Base-by-base conservation (phyloP, 2,888 invertebrate species). In the Lepidochrysops patricia region DNA sequence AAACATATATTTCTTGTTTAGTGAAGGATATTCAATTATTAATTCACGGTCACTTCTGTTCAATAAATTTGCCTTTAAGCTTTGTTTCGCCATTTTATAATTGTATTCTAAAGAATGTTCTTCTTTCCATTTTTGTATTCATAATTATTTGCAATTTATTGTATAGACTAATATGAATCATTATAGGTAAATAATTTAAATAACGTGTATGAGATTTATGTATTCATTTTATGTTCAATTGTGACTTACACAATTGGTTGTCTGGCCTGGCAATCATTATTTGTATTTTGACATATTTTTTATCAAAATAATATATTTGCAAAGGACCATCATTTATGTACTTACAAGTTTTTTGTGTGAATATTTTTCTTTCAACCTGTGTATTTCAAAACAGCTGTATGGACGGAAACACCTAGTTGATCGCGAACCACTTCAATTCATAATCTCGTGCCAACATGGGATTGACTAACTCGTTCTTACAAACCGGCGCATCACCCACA, bases 371-470 rank as follows among this genome's bases (percentile, higher is more conserved):
- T n/a, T n/a, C n/a, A n/a, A n/a, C n/a, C n/a, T n/a, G n/a, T n/a
- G n/a, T n/a, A n/a, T n/a, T n/a, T 58, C 50, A 60, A 63, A 82
- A 82, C 85, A 84, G 83, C 82, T 83, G 83, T 81, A 66, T 69
- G 72, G 76, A 74, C 88, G 88, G 88, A 88, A 87, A 77, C 81
- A 74, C 75, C 84, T 82, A 79, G 85, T 87, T 88, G 84, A 85
- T 85, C 84, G 82, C 86, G 80, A 84, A 87, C 85, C 87, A 86
- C 85, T 86, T 82, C 84, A 84, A 82, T 80, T 84, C 82, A 84
- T 85, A 84, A 83, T 83, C 84, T 84, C 80, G 79, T 82, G 80
- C 84, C 84, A 83, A 83, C 84, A 84, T 75, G 74, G 78, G 82
- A 85, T 88, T 86, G 84, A 83, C 80, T 87, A 85, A 85, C 79